Evolutionary conservation across 1,140 invertebrate genomes (phyloP).

Genomic region (Zaprionus gabonicus): DNA sequence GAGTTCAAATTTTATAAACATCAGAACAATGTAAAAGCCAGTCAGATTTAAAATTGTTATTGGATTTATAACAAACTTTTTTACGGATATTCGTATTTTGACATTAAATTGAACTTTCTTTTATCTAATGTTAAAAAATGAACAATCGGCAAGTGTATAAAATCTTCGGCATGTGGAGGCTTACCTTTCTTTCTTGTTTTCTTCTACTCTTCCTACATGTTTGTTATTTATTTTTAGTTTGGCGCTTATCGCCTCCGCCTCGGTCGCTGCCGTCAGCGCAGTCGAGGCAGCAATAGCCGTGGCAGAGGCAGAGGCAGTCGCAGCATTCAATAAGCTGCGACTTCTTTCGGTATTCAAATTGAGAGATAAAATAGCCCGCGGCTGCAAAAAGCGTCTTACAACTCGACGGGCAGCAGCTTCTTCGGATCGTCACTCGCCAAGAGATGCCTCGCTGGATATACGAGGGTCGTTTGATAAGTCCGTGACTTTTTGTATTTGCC

Average conservation of each 20-base stretch:
- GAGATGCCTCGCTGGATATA: slow-evolving; percentile 60
- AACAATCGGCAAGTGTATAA: neutral
- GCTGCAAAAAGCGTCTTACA: slow-evolving; percentile 67
- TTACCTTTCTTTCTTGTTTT: slow-evolving; percentile 3
- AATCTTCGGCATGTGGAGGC: neutral
- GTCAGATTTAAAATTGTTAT: no score
- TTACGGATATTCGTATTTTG: no score
- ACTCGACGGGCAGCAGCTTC: slow-evolving; percentile 38
- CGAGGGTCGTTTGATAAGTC: no score
- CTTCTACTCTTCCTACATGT: slow-evolving; percentile 47
- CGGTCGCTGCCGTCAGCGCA: neutral
- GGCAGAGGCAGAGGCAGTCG: neutral
- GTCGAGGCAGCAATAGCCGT: neutral
- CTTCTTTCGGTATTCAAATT: slow-evolving; percentile 62
- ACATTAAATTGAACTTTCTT: no score
- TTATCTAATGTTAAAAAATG: no score
- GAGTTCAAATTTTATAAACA: no score
- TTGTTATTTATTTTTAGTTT: slow-evolving; percentile 74
- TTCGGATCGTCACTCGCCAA: slow-evolving; percentile 47
- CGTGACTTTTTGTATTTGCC: no score
- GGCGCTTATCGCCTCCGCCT: slow-evolving; percentile 52
- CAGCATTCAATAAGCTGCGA: slow-evolving; percentile 18
- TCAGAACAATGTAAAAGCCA: no score
- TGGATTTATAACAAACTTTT: no score
- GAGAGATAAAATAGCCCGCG: slow-evolving; percentile 68